phyloP scores from a whole-genome alignment of 2,113 vertebrate genomes.

The Nibea coibor region DNA sequence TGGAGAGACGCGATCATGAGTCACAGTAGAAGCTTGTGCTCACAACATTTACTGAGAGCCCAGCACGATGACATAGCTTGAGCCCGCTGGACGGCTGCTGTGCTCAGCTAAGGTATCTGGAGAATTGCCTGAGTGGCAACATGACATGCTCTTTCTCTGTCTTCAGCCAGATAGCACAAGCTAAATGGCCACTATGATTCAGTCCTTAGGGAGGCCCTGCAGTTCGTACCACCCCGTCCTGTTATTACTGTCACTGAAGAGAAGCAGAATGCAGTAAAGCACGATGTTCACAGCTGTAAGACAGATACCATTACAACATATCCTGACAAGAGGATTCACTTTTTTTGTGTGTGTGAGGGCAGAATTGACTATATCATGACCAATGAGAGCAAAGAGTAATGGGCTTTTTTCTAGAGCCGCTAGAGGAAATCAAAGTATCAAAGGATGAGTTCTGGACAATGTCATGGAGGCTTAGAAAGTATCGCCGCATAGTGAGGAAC shows the following conservation, averaged over 20 bases:
- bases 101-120: slow-evolving; percentile 1
- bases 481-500: not conserved
- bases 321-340: not conserved
- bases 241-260: slow-evolving; percentile 8
- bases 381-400: slow-evolving; percentile 11
- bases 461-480: slow-evolving; percentile 8
- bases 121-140: slow-evolving; percentile 20
- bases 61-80: not conserved
- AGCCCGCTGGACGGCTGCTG: not conserved
- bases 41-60: not conserved
- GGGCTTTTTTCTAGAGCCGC: slow-evolving; percentile 12
- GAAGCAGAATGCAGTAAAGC: not conserved
- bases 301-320: slow-evolving; percentile 6
- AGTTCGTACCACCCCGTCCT: not conserved
- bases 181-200: slow-evolving; percentile 12
- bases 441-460: slow-evolving; percentile 11
- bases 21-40: not conserved
- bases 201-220: not conserved
- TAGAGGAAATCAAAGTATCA: slow-evolving; percentile 20
- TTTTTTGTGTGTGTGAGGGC: not conserved
- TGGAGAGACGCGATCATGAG: not conserved
- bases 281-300: not conserved
- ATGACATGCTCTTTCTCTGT: slow-evolving; percentile 21
- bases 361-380: slow-evolving; percentile 12
- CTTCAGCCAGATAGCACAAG: not conserved